Percentiles rank a stretch among this genome's conserved stretches.
These are phyloP conservation scores for Micrasema minimum DNA, from an alignment of 1,140 invertebrate genomes.

Conservation along the genomic window DNA sequence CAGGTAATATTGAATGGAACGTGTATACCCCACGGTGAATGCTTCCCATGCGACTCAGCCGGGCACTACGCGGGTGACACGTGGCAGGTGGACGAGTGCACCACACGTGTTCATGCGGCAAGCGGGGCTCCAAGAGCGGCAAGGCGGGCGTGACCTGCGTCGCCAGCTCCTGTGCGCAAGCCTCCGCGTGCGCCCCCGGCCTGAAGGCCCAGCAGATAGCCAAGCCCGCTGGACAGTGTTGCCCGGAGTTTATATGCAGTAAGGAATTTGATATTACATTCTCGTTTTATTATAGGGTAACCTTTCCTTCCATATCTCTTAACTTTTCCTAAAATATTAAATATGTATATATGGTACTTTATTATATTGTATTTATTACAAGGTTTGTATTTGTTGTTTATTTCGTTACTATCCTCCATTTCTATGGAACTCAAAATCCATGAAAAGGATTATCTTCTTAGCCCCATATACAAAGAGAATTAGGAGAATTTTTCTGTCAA, in stretches of 20 bases:
- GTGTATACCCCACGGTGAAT: constrained; percentile 70
- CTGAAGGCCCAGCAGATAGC: constrained; percentile 66
- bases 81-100: constrained; percentile 77
- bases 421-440: too few species aligned
- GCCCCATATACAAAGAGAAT: too few species aligned
- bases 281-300: neutral
- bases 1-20: constrained; percentile 70
- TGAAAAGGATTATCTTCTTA: too few species aligned
- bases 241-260: constrained; percentile 76
- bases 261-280: constrained; percentile 39
- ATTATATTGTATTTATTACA: too few species aligned
- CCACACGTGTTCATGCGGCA: constrained; percentile 76
- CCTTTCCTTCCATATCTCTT: neutral
- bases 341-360: too few species aligned
- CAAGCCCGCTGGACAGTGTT: constrained; percentile 72
- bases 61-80: constrained; percentile 71
- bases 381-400: too few species aligned
- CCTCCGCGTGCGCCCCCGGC: constrained; percentile 70
- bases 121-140: constrained; percentile 65
- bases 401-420: too few species aligned
- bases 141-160: constrained; percentile 66
- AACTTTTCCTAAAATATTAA: neutral
- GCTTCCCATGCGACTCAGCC: constrained; percentile 75
- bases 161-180: constrained; percentile 69
- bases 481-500: too few species aligned